Base-by-base conservation (phyloP, 2,888 invertebrate genomes). In the Athrips mouffetella region DNA sequence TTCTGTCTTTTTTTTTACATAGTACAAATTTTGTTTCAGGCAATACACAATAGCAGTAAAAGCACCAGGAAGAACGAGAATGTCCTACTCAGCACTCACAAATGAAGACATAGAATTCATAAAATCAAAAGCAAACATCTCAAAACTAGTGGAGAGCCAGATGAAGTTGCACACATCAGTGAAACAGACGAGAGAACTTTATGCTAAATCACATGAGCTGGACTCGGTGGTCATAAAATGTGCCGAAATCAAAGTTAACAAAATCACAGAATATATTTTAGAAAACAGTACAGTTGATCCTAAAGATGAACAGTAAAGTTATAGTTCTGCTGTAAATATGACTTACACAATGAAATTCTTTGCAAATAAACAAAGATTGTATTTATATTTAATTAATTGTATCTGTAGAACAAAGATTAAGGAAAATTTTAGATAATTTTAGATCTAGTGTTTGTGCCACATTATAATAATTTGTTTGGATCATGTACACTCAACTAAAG, bases 51-150 rank as follows among this genome's bases (percentile, higher is more conserved):
- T 82, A 58, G 70, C 73, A 33, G 59, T 57, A n/a, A 76, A 74
- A 54, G 65, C 75, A 45, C 60, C 76, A 5, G 72, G 67, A 47
- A 69, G 63, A 61, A 73, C 82, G 44, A 71, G 65, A 52, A 75
- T 84, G 55, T 76, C 79, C 18, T 86, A 84, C 52, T 67, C 81
- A 11, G 67, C 73, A 30, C 57, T 88, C 48, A 68, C 80, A 60
- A 77, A 77, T 57, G 86, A 88, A 62, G 87, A 89, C 48, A 86
- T 85, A 44, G 77, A 82, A 56, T 88, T 80, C 56, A 54, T 88
- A 2, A 84, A 83, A 61, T 74, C 64, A 13, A 83, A 85, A 63
- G 75, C 79, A 0, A 82, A 81, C 50, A 65, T 83, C 54, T 63
- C 75, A 2, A 79, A 80, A 62, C 64, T 88, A 2, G 57, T 77